phyloP scores from a whole-genome alignment of 2,888 invertebrate genomes.

The Dryobotodes eremita region DNA sequence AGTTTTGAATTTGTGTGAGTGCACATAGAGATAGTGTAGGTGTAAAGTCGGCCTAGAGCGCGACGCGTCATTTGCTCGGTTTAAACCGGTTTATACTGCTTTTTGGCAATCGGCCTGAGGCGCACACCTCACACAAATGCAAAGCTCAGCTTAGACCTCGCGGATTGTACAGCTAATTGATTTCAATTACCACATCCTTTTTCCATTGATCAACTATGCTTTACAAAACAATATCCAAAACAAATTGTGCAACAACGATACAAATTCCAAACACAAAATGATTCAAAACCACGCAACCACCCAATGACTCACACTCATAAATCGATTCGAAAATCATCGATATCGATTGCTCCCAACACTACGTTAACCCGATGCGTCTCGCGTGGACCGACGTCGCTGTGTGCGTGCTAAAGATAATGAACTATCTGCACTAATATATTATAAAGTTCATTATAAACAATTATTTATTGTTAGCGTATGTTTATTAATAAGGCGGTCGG shows the following conservation, averaged over 20 bases:
- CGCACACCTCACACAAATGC: too few species aligned
- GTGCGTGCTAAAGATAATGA: slow-evolving; percentile 89
- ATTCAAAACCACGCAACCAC: slow-evolving; percentile 36
- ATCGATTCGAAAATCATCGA: slow-evolving; percentile 42
- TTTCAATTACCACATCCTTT: slow-evolving; percentile 17
- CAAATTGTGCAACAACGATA: slow-evolving; percentile 30
- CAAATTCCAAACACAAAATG: slow-evolving; percentile 44
- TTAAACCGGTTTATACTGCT: too few species aligned
- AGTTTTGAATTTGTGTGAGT: too few species aligned
- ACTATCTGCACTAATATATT: slow-evolving; percentile 91
- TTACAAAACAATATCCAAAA: slow-evolving; percentile 14
- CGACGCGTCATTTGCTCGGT: too few species aligned
- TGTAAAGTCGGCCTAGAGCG: too few species aligned
- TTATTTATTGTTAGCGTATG: slow-evolving; percentile 91
- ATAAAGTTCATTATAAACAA: slow-evolving; percentile 91
- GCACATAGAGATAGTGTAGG: too few species aligned
- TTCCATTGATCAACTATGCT: not conserved
- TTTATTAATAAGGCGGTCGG: slow-evolving; percentile 90
- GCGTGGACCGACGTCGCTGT: slow-evolving; percentile 77
- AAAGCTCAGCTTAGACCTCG: too few species aligned
- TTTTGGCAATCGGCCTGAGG: too few species aligned
- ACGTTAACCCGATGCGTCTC: slow-evolving; percentile 69
- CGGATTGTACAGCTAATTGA: not conserved
- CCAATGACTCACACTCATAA: slow-evolving; percentile 41
- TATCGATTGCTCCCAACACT: slow-evolving; percentile 63